Percentiles rank a stretch among this genome's conserved stretches.
Conservation (phyloP, 2,797 vertebrate species). For the Rhynchotus rufescens region DNA sequence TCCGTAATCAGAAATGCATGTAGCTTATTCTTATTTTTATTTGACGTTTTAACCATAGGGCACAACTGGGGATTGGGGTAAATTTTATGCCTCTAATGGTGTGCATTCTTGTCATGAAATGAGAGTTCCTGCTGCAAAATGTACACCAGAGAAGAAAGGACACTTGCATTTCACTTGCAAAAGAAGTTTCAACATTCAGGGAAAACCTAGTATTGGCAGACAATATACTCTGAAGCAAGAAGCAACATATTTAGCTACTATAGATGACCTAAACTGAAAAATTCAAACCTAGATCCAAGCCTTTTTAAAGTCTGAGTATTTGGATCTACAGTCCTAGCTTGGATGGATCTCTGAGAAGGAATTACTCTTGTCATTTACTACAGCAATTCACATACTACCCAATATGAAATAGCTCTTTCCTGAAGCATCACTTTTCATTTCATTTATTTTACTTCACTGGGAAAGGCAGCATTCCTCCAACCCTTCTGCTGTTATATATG, state of each 20-base stretch:
- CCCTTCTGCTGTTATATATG: neutral
- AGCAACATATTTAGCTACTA: neutral
- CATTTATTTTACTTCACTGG: neutral
- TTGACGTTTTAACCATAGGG: neutral
- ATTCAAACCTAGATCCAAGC: neutral
- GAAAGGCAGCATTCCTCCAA: neutral
- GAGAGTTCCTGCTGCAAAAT: constrained; percentile 14
- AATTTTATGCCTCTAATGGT: neutral
- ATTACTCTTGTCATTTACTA: neutral
- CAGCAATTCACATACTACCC: neutral
- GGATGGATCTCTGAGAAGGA: neutral
- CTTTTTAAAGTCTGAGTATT: neutral
- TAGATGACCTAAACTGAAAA: neutral
- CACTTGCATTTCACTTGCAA: neutral
- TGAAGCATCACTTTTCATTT: constrained; percentile 40
- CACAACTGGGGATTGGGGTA: neutral
- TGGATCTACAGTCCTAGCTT: neutral
- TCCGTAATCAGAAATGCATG: neutral
- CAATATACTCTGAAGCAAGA: neutral
- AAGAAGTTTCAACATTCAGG: neutral
- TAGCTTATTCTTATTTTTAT: constrained; percentile 24
- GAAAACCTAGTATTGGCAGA: neutral
- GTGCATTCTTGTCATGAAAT: neutral
- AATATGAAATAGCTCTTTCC: constrained; percentile 27
- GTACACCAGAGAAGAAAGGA: neutral